Base-by-base conservation (phyloP, 2,113 vertebrate species). In the Scomber japonicus region DNA sequence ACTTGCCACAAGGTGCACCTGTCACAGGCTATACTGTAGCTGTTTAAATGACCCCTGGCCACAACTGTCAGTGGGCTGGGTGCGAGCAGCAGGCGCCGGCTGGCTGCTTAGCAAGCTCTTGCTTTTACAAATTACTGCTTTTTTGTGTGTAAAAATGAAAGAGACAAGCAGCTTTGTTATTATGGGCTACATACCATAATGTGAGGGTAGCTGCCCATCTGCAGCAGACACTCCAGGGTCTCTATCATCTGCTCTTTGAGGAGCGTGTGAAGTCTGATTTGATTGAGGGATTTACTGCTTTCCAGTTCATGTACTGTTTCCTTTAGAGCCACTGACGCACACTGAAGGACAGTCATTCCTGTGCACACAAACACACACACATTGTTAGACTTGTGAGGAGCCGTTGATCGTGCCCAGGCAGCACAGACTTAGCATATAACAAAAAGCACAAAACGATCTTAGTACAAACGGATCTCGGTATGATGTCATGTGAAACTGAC, bases 311-410 rank as follows among this genome's bases (percentile, higher is more conserved):
- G 2, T 0, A 95, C 74, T 0, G 92, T 81, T 19, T n/a, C 54
- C 0, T 95, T 93, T 67, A 97, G 93, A 79, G 96, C 92, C 1
- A 96, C 53, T 0, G 93, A 91, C 10, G 94, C 95, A 21, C 94
- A 68, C 71, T 96, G 96, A 1, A 97, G 81, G 0, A 96, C 91
- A 0, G 94, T 97, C 35, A 96, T 83, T 13, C 96, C 97, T 97
- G n/a, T 0, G 31, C 69, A 81, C 49, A 51, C 48, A 60, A 3
- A 55, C 3, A 15, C 11, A 24, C 11, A 24, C 61, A 9, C 0
- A n/a, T 51, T 10, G 55, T 27, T 44, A 10, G 44, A 68, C 48
- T 10, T 15, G 1, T 19, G 30, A 49, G 56, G 30, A 19, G 19
- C 35, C 5, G 35, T 9, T 40, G 35, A 40, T 40, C 6, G 35